A percentile compares a stretch with the other conserved stretches of the same genome.
These are phyloP conservation scores for Trichoplusia ni DNA, from an alignment of 1,140 invertebrate genomes.

Conservation along the genomic window DNA sequence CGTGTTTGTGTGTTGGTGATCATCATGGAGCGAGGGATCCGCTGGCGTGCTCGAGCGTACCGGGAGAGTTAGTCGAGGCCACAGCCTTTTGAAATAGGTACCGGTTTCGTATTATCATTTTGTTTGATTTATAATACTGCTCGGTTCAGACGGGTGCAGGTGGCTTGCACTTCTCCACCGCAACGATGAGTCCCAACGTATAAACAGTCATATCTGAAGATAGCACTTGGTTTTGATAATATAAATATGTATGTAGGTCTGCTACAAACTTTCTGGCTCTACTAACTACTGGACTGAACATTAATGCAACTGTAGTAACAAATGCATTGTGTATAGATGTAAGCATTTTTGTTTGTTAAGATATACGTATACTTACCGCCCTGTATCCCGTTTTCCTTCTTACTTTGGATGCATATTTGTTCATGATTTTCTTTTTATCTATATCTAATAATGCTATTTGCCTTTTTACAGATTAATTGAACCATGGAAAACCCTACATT, in stretches of 20 bases:
- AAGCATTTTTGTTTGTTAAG: no score
- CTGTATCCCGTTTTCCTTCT: no score
- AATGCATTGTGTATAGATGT: no score
- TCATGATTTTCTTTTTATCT: background rate
- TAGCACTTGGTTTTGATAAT: background rate
- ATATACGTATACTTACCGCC: no score
- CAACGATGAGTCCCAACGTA: slow-evolving; percentile 9
- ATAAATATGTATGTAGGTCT: background rate
- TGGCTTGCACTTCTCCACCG: slow-evolving; percentile 42
- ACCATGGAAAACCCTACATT: slow-evolving; percentile 42
- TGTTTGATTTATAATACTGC: slow-evolving; percentile 74
- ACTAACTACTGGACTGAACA: no score
- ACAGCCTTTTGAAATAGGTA: slow-evolving; percentile 78
- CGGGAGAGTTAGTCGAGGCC: slow-evolving; percentile 71
- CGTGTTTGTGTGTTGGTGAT: slow-evolving; percentile 38
- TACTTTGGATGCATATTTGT: background rate
- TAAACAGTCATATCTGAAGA: slow-evolving; percentile 4
- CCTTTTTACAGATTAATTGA: slow-evolving; percentile 33
- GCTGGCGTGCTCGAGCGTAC: slow-evolving; percentile 55
- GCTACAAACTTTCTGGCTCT: no score
- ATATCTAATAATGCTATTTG: background rate
- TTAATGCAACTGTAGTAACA: no score
- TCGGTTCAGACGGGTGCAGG: slow-evolving; percentile 45
- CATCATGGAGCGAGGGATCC: slow-evolving; percentile 70
- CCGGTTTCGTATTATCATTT: slow-evolving; percentile 79